A percentile compares a stretch with the other conserved stretches of the same genome.
phyloP scores from a whole-genome alignment of 2,113 vertebrate genomes.

The Lonchura striata region DNA sequence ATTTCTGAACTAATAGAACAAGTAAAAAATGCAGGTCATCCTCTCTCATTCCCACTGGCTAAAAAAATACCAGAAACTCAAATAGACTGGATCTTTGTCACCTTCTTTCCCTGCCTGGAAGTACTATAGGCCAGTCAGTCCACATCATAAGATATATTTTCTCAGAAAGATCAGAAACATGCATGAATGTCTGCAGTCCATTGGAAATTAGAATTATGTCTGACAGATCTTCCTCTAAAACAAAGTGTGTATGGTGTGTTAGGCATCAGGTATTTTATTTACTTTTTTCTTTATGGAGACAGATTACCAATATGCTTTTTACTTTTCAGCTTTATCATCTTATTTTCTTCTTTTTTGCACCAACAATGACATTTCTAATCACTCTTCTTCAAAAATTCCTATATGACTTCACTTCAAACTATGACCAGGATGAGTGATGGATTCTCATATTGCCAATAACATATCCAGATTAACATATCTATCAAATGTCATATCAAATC shows the following conservation, averaged over 20 bases:
- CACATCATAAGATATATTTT: not conserved
- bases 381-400: not conserved
- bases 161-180: not conserved
- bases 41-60: not conserved
- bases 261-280: not conserved
- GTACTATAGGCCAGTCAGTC: not conserved
- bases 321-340: not conserved
- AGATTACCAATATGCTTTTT: not conserved
- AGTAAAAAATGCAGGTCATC: not conserved
- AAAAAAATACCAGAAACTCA: not conserved
- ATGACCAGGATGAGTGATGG: not conserved
- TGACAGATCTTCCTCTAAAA: not conserved
- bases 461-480: not conserved
- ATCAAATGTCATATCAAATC: not conserved
- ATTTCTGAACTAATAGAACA: not conserved
- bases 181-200: not conserved
- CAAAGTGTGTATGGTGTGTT: not conserved
- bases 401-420: not conserved
- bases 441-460: not conserved
- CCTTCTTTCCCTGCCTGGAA: not conserved
- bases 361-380: not conserved
- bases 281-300: not conserved
- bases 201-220: not conserved
- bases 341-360: not conserved
- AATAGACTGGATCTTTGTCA: not conserved